These are phyloP conservation scores for Agriopis aurantiaria DNA, from an alignment of 2,888 invertebrate species.

Conservation along the genomic window DNA sequence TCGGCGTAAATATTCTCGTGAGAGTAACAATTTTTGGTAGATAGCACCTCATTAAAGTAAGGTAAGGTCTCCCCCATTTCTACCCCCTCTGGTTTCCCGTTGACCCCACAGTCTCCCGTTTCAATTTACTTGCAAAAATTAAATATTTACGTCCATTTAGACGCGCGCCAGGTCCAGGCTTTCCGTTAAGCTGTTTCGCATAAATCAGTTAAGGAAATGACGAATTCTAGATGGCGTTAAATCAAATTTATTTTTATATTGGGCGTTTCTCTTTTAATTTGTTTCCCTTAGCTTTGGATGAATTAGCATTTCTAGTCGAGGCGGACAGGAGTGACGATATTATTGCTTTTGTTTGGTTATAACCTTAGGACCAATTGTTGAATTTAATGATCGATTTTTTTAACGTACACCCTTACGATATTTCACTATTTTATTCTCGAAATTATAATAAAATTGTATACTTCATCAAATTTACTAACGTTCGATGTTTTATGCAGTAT, in stretches of 20 bases:
- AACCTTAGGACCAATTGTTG: too few relatives aligned
- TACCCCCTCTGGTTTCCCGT: conserved; percentile 19
- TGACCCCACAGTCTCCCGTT: conserved; percentile 46
- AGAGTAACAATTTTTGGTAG: conserved; percentile 31
- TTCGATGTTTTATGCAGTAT: too few relatives aligned
- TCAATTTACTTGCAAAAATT: conserved; percentile 57
- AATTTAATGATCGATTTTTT: too few relatives aligned
- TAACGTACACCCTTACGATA: too few relatives aligned
- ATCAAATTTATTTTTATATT: conserved; percentile 45
- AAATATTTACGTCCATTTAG: conserved; percentile 67
- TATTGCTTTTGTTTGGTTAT: conserved; percentile 19
- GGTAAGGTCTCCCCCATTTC: conserved; percentile 9
- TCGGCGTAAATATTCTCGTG: conserved; percentile 16
- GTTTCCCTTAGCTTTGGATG: conserved; percentile 20
- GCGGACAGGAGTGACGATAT: conserved; percentile 17
- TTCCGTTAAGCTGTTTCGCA: conserved; percentile 49
- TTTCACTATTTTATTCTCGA: too few relatives aligned
- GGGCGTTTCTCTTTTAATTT: conserved; percentile 35
- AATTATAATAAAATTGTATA: too few relatives aligned
- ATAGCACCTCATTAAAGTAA: conserved; percentile 31
- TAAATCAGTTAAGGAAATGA: conserved; percentile 58
- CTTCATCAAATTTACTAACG: too few relatives aligned
- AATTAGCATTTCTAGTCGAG: conserved; percentile 29
- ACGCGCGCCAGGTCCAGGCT: conserved; percentile 53
- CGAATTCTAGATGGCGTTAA: conserved; percentile 50